Evolutionary conservation across 2,113 vertebrate species (phyloP).

Genomic region (Cairina moschata): DNA sequence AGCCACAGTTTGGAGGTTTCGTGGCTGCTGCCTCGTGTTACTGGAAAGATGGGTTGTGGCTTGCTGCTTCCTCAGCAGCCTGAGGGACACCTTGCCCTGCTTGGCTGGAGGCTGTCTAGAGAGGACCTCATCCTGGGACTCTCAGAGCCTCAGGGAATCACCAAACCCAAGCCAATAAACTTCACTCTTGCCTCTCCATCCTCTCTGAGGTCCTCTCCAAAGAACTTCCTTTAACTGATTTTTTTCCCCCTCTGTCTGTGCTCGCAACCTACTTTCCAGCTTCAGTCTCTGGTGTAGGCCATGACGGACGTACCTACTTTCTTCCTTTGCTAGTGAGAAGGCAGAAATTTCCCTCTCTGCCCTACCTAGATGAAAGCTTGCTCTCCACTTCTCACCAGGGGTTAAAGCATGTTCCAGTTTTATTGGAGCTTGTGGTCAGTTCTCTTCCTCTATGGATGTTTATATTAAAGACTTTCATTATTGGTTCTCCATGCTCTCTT

Average conservation of each 20-base stretch:
- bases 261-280: background rate
- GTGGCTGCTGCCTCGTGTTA: constrained; percentile 19
- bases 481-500: constrained; percentile 36
- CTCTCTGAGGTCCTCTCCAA: background rate
- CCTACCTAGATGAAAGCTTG: constrained; percentile 51
- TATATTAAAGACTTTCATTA: constrained; percentile 70
- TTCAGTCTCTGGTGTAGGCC: background rate
- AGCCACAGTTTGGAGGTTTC: background rate
- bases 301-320: background rate
- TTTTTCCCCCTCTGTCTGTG: background rate
- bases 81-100: background rate
- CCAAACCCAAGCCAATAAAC: background rate
- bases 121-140: background rate
- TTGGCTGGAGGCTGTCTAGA: background rate
- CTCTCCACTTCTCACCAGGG: constrained; percentile 40
- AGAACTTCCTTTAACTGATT: background rate
- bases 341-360: background rate
- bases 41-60: background rate
- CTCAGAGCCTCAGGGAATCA: background rate
- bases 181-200: background rate
- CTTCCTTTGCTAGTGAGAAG: background rate
- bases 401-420: constrained; percentile 54
- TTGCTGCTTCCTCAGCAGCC: background rate
- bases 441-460: constrained; percentile 62
- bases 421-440: constrained; percentile 60